Conservation (phyloP, 1,140 invertebrate genomes). For the Bombus confusus region DNA sequence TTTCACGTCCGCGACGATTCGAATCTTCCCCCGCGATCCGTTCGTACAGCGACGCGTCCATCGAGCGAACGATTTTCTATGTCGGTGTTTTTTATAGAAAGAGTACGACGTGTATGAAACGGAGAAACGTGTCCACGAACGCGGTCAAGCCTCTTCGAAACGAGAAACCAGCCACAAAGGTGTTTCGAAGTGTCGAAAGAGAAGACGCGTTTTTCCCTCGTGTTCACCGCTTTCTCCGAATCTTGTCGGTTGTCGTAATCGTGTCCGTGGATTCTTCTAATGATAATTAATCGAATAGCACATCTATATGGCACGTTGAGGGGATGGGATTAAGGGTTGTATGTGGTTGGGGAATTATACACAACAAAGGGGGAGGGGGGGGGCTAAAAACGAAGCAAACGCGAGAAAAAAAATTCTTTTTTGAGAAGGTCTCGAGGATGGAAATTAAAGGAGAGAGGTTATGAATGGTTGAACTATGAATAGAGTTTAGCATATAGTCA, state of each 20-base stretch:
- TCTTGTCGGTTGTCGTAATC: conserved; percentile 57
- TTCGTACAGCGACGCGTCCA: conserved; percentile 15
- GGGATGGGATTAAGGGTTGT: conserved; percentile 12
- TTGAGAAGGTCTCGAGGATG: conserved; percentile 24
- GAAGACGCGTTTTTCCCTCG: neutral
- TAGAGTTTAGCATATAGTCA: conserved; percentile 80
- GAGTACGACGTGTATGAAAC: neutral
- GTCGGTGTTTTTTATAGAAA: conserved; percentile 54
- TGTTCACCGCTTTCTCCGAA: neutral
- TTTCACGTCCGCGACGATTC: too few relatives aligned
- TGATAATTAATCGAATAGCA: conserved; percentile 60
- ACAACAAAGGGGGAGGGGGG: neutral
- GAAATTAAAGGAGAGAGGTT: conserved; percentile 70
- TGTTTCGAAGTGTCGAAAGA: too few relatives aligned
- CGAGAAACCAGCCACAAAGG: neutral
- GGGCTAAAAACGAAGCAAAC: neutral
- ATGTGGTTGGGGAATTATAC: neutral
- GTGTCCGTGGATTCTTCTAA: conserved; percentile 64
- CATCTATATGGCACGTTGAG: conserved; percentile 56
- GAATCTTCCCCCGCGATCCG: conserved; percentile 28
- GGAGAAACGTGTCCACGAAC: neutral
- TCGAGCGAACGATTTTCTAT: conserved; percentile 54
- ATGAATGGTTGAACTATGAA: conserved; percentile 81
- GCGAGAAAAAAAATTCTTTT: neutral
- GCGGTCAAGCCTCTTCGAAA: neutral